These are phyloP conservation scores for Myotis pilosus DNA, from an alignment of 2,797 vertebrate species.

Conservation along the genomic window DNA sequence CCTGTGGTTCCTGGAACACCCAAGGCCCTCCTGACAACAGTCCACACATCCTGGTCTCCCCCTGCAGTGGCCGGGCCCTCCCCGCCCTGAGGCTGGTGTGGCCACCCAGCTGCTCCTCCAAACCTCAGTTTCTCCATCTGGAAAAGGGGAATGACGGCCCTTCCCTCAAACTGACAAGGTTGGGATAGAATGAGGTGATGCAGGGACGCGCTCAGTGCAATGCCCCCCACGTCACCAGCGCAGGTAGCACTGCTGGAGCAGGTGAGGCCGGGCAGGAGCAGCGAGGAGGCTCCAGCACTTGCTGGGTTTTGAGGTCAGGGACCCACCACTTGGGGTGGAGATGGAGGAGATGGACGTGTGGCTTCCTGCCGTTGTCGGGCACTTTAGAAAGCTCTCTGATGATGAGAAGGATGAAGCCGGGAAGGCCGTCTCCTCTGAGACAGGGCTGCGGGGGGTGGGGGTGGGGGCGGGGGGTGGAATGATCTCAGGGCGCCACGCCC, in stretches of 20 bases:
- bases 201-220: accelerated
- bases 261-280: accelerated
- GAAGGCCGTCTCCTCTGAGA: not conserved
- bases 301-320: not conserved
- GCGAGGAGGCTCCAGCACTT: accelerated
- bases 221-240: accelerated
- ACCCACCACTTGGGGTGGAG: not conserved
- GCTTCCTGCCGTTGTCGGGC: not conserved
- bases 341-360: accelerated
- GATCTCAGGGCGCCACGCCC: not conserved
- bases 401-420: not conserved
- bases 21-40: not conserved
- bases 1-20: not conserved
- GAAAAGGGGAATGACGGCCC: not conserved
- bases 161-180: not conserved
- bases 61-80: accelerated
- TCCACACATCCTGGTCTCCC: too few relatives aligned
- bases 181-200: not conserved
- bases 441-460: not conserved
- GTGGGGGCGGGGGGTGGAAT: not conserved
- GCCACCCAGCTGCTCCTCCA: not conserved
- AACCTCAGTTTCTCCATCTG: not conserved
- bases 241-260: accelerated
- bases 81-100: too few relatives aligned
- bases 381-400: not conserved